Evolutionary conservation across 2,888 invertebrate species (phyloP), one percentile per base, ranked within the genome.

Genomic region (Luperina nickerlii): DNA sequence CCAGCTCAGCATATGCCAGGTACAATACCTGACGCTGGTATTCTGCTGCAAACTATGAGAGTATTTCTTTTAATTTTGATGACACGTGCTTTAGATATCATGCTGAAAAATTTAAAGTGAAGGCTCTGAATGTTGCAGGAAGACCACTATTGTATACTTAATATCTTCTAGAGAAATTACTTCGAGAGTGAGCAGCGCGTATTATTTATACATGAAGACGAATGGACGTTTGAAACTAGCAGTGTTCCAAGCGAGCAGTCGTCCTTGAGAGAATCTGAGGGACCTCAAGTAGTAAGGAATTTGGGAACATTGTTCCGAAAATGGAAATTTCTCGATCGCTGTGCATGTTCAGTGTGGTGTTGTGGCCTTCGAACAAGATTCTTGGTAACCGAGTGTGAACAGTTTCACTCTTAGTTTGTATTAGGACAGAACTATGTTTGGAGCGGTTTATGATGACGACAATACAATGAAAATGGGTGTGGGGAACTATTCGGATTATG

Each of bases 241-340:
- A 38, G 13, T 62, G 15, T 63, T 32, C n/a, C n/a, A 68, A 74
- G 67, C 72, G 27, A 71, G 48, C 72, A 75, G 75, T 81, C 32
- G 42, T 81, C 45, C 72, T 63, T 80, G 57, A 72, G 71, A 74
- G 68, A 62, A 73, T 60, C 60, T 45, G 20, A 57, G 45, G 3
- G 57, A 57, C 32, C 65, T 51, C 71, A 48, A 68, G 66, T 69
- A 48, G 71, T 57, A 27, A 62, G 62, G 27, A 79, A 71, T 54
- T 71, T 38, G 11, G 13, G 45, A 60, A 76, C 42, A 79, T 78
- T 67, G 72, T 73, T 76, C 54, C 6, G 18, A 42, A 71, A 70
- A 68, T 70, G 79, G 48, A 79, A 74, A 82, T 79, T 77, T 74
- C 66, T 70, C 24, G 27, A 80, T 68, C 60, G 57, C 63, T 57